Base-by-base conservation (phyloP, 2,797 vertebrate genomes). In the Babyrousa celebensis region DNA sequence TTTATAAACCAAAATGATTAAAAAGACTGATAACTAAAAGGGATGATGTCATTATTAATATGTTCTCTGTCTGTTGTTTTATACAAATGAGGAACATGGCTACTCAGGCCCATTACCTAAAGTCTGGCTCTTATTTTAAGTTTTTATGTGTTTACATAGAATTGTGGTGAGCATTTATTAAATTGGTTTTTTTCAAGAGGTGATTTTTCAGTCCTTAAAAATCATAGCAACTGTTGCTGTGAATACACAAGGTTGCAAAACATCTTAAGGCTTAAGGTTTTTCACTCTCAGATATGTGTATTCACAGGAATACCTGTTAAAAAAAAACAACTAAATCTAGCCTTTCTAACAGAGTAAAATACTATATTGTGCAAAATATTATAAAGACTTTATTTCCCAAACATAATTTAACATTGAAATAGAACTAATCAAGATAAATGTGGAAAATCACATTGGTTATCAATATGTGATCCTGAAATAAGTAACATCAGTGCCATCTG, bases 161-260 rank as follows among this genome's bases (percentile, higher is more conserved):
- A 9, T 58, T 92, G 79, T 15, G 15, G 52, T 16, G 18, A 82
- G 3, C 36, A 77, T 68, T 86, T 86, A 68, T 56, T 80, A 54
- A 84, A 48, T 58, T 70, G 60, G 27, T 60, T 21, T 8, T 67
- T 92, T 72, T 70, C 10, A 79, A 89, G 74, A 90, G 23, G 15
- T 58, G 20, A n/a, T 23, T 86, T 86, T 17, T 1, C 54, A 83
- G 29, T 32, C 65, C 63, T 52, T 87, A 91, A 85, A 91, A 92
- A 48, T 71, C 12, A 77, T 67, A 92, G 36, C 48, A 60, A 16
- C 21, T 32, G 58, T 74, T 25, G 12, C 32, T 74, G 5, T 89
- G 56, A 87, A 48, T 23, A 74, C 52, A 17, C 70, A 74, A 54
- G 23, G 1, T 71, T 89, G 23, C 10, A 63, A 79, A 90, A 74